phyloP scores from a whole-genome alignment of 2,888 invertebrate genomes.

The Bembecia ichneumoniformis region DNA sequence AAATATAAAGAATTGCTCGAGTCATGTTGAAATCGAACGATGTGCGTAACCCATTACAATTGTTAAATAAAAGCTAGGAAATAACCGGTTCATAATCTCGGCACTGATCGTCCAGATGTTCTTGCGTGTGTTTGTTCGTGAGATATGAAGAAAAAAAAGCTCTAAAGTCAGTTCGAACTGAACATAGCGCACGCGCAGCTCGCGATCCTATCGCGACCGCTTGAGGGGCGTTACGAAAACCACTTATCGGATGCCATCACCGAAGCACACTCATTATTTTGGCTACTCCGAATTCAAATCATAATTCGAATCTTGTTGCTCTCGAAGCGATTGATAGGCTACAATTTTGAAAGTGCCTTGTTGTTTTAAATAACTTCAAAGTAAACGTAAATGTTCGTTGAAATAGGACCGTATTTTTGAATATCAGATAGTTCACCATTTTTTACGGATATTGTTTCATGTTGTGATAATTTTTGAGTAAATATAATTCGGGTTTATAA shows the following conservation, averaged over 20 bases:
- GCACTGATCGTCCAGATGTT: constrained; percentile 40
- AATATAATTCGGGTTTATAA: too few relatives aligned
- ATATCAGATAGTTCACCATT: too few relatives aligned
- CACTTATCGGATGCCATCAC: constrained; percentile 63
- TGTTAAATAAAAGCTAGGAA: constrained; percentile 29
- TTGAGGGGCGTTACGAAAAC: constrained; percentile 66
- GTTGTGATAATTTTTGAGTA: too few relatives aligned
- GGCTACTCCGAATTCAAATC: constrained; percentile 56
- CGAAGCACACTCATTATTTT: constrained; percentile 54
- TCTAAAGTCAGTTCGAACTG: constrained; percentile 14
- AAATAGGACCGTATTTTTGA: too few relatives aligned
- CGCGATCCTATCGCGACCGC: constrained; percentile 48
- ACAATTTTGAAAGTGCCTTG: constrained; percentile 14
- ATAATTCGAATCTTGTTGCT: constrained; percentile 25
- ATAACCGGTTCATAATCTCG: constrained; percentile 36
- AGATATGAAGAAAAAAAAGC: constrained; percentile 25
- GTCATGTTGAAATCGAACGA: constrained; percentile 13
- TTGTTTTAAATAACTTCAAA: background rate
- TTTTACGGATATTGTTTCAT: too few relatives aligned
- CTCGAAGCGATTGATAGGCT: constrained; percentile 17
- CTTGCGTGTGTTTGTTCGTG: constrained; percentile 36
- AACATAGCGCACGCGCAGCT: constrained; percentile 42
- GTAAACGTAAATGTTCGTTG: too few relatives aligned
- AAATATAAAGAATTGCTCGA: too few relatives aligned
- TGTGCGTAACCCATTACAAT: constrained; percentile 23